Base-by-base conservation (phyloP, 2,888 invertebrate genomes). In the Andrena hattorfiana region DNA sequence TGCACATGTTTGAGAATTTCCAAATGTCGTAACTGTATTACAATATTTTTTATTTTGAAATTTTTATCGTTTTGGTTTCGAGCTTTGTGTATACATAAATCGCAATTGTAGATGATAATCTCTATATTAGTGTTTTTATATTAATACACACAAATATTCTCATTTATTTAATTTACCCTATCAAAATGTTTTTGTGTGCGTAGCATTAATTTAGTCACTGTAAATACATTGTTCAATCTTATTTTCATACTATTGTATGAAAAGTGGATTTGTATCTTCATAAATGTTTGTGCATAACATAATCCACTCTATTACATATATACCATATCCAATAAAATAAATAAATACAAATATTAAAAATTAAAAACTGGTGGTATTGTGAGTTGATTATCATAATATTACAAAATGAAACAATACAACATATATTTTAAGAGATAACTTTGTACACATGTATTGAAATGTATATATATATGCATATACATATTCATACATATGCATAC, bases 41-140 rank as follows among this genome's bases (percentile, higher is more conserved):
- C 60, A 69, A 62, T 51, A 51, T 23, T 54, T 28, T 26, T 69
- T 60, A 69, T 66, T 68, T 32, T 56, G 20, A 71, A 59, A 63
- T 64, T 68, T 48, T 26, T 23, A 51, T 54, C 8, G 56, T 63
- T 67, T 72, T 74, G 77, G 51, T 63, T 75, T 75, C 63, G 84
- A 35, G 59, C 62, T 85, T 54, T 78, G 63, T 66, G 26, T 20
- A 68, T 54, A 60, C 49, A 68, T 77, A 64, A 32, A n/a, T 42
- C 63, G 59, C 60, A 26, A 70, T 49, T 82, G 49, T 78, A 82
- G 59, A 66, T 74, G 30, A 32, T 70, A 62, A 73, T 67, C 20
- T 28, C 48, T 77, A 26, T 72, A 77, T 62, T 77, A 64, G 68
- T 83, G 74, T 85, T 71, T 72, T 76, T 75, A 26, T 71, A 62